Conservation (phyloP, 2,797 vertebrate genomes). For the Thalassophryne amazonica region DNA sequence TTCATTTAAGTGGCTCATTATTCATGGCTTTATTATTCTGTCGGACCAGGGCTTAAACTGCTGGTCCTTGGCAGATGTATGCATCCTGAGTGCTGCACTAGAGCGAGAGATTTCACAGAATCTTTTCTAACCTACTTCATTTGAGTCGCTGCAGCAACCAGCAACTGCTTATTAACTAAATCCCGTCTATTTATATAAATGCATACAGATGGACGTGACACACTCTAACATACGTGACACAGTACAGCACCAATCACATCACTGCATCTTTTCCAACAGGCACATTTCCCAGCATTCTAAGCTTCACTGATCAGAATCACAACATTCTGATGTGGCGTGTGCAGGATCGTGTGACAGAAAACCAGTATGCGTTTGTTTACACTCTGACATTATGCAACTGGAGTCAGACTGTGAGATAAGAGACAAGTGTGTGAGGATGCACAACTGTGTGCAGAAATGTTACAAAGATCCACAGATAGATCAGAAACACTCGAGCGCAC, state of each 20-base stretch:
- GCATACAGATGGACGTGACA: too few relatives aligned
- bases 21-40: too few relatives aligned
- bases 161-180: too few relatives aligned
- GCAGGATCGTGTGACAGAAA: slow-evolving; percentile 13
- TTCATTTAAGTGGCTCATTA: too few relatives aligned
- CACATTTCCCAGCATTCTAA: slow-evolving; percentile 52
- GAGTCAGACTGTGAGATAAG: slow-evolving; percentile 1
- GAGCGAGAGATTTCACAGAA: too few relatives aligned
- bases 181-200: too few relatives aligned
- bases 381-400: slow-evolving; percentile 22
- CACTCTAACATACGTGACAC: slow-evolving; percentile 32
- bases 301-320: slow-evolving; percentile 4
- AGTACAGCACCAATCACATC: slow-evolving; percentile 42
- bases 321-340: too few relatives aligned
- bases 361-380: slow-evolving; percentile 22
- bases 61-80: too few relatives aligned
- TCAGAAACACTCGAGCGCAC: slow-evolving; percentile 8
- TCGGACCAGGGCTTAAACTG: too few relatives aligned
- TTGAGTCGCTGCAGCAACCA: too few relatives aligned
- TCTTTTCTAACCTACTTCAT: too few relatives aligned
- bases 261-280: slow-evolving; percentile 50
- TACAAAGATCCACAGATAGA: not conserved
- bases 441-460: not conserved
- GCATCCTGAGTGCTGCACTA: too few relatives aligned
- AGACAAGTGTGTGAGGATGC: not conserved